Evolutionary conservation across 2,113 vertebrate genomes (phyloP).

Genomic region (Poeciliopsis prolifica): DNA sequence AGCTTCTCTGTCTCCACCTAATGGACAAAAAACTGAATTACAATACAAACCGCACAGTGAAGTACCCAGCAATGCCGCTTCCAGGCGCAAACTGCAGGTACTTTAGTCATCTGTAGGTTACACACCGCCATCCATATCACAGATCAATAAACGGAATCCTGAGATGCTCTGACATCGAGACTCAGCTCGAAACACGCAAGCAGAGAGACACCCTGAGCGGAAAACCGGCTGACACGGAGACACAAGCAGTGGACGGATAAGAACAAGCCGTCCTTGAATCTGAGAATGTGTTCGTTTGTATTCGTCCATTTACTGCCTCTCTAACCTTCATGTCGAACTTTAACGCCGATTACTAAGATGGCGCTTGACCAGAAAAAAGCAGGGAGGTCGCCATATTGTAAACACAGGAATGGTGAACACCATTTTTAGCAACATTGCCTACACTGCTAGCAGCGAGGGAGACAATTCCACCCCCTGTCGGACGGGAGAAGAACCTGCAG

Average conservation of each 20-base stretch:
- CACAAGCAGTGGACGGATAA: not conserved
- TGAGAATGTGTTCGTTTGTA: not conserved
- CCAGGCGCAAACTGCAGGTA: not conserved
- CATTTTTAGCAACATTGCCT: constrained; percentile 65
- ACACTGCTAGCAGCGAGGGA: constrained; percentile 31
- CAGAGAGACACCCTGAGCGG: not conserved
- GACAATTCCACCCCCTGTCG: not conserved
- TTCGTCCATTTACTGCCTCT: not conserved
- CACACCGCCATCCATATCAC: not conserved
- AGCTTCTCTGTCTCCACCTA: constrained; percentile 30
- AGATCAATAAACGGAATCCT: not conserved
- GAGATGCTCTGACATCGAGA: not conserved
- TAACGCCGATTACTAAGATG: constrained; percentile 83
- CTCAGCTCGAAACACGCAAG: not conserved
- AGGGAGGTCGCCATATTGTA: constrained; percentile 95
- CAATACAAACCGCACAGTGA: not conserved
- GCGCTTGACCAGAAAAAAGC: constrained; percentile 86
- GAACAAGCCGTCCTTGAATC: too few species aligned
- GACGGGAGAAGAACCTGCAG: not conserved
- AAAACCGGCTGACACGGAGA: not conserved
- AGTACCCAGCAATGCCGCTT: not conserved
- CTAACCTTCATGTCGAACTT: not conserved
- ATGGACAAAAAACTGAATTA: not conserved
- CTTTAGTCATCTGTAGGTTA: not conserved
- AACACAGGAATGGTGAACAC: constrained; percentile 79